Percentiles rank a stretch among this genome's conserved stretches.
Evolutionary conservation across 2,888 invertebrate species (phyloP).

Genomic region (Amphipyra berbera): DNA sequence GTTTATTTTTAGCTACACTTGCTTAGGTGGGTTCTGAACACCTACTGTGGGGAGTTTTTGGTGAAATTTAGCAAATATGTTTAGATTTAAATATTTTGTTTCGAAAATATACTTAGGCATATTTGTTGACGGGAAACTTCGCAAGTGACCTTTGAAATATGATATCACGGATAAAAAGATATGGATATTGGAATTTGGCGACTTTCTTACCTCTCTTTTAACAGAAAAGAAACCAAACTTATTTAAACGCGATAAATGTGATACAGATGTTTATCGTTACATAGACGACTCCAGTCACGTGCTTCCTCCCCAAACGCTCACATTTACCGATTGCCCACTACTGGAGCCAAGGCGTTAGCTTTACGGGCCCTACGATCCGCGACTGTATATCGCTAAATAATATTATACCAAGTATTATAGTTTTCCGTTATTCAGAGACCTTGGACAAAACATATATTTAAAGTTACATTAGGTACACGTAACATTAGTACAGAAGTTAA

Average conservation of each 20-base stretch:
- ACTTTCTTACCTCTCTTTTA: not conserved
- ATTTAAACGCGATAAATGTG: conserved; percentile 55
- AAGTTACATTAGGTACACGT: conserved; percentile 54
- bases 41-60: not conserved
- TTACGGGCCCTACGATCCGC: conserved; percentile 68
- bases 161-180: too few relatives aligned
- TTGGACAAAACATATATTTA: conserved; percentile 43
- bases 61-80: too few relatives aligned
- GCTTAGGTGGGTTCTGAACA: not conserved
- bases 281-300: conserved; percentile 62
- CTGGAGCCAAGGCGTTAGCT: conserved; percentile 67
- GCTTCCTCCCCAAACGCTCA: conserved; percentile 62
- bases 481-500: conserved; percentile 30
- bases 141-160: too few relatives aligned
- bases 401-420: conserved; percentile 45
- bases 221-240: conserved; percentile 15
- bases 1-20: conserved; percentile 52
- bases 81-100: too few relatives aligned
- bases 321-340: conserved; percentile 74
- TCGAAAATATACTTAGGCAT: not conserved
- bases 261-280: conserved; percentile 51
- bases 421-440: conserved; percentile 39
- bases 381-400: conserved; percentile 60
- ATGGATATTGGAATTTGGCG: too few relatives aligned
- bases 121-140: too few relatives aligned